Percentiles rank a stretch among this genome's conserved stretches.
These are phyloP conservation scores for Pristionchus japonicus DNA, from an alignment of 2,888 invertebrate genomes.

Conservation along the genomic window DNA sequence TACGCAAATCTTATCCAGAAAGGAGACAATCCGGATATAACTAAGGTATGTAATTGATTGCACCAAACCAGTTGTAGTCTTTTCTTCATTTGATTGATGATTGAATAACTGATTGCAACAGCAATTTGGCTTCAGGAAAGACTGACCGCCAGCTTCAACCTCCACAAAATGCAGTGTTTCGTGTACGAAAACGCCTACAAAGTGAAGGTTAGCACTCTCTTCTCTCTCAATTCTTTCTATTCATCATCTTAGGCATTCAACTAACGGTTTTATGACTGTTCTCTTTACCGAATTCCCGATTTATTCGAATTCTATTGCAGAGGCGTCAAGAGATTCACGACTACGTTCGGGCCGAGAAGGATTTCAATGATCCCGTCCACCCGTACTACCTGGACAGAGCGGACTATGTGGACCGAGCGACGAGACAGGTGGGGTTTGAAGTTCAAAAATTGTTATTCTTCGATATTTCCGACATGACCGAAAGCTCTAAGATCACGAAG, in stretches of 20 bases:
- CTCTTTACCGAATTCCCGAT: too few species aligned
- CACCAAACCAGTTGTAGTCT: background rate
- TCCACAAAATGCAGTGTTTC: slow-evolving; percentile 36
- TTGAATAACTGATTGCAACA: background rate
- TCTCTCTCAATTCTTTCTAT: too few species aligned
- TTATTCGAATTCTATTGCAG: too few species aligned
- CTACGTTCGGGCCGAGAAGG: slow-evolving; percentile 73
- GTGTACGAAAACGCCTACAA: slow-evolving; percentile 36
- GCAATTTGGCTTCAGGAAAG: background rate
- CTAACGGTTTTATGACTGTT: too few species aligned
- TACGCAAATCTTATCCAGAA: slow-evolving; percentile 54
- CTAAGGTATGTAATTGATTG: slow-evolving; percentile 53
- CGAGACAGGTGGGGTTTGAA: slow-evolving; percentile 70
- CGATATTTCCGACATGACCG: too few species aligned
- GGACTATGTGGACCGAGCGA: slow-evolving; percentile 74
- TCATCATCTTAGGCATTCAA: too few species aligned
- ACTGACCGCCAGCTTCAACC: background rate
- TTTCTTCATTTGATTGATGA: too few species aligned
- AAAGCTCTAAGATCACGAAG: too few species aligned
- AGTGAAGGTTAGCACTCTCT: background rate
- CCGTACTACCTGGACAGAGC: slow-evolving; percentile 75
- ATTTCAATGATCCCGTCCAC: slow-evolving; percentile 72
- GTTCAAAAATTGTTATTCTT: too few species aligned
- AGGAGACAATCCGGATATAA: slow-evolving; percentile 71
- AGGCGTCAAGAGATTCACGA: slow-evolving; percentile 68